A percentile compares a stretch with the other conserved stretches of the same genome.
These are phyloP conservation scores for Pseudomyrmex flavicornis DNA, from an alignment of 1,140 invertebrate species.

Conservation along the genomic window DNA sequence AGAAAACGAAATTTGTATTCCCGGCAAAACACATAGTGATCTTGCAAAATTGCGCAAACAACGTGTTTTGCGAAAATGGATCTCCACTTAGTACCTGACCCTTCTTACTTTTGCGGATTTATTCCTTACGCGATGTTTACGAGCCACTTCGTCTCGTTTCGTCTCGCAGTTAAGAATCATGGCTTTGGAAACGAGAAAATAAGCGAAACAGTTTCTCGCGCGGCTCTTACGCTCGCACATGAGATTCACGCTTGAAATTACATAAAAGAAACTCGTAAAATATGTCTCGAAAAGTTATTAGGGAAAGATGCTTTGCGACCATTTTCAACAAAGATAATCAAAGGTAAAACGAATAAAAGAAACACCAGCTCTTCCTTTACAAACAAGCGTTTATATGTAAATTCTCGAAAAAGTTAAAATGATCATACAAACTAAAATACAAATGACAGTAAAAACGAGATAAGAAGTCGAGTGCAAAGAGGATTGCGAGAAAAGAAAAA, in stretches of 20 bases:
- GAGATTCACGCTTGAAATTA: neutral
- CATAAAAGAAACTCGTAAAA: neutral
- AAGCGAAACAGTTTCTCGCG: neutral
- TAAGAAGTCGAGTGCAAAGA: conserved; percentile 4
- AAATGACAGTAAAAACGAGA: neutral
- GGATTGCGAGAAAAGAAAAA: conserved; percentile 2
- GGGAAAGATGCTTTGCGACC: neutral
- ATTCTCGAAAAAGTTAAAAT: neutral
- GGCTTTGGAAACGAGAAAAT: conserved; percentile 19
- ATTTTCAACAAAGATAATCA: neutral
- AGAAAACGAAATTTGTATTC: conserved; percentile 31
- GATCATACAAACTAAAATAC: neutral
- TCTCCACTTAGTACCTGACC: conserved; percentile 19
- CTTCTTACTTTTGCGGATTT: conserved; percentile 43
- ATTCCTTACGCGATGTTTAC: conserved; percentile 46
- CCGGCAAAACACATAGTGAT: too few species aligned
- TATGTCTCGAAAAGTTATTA: neutral
- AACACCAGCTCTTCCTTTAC: neutral
- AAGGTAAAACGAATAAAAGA: too few species aligned
- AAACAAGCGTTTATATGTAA: neutral
- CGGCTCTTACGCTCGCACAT: neutral
- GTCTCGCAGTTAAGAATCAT: conserved; percentile 20
- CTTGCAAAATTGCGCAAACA: conserved; percentile 38
- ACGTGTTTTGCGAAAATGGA: neutral
- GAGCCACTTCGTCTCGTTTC: conserved; percentile 8